Evolutionary conservation across 2,888 invertebrate species (phyloP).

Genomic region (Plemyria rubiginata): DNA sequence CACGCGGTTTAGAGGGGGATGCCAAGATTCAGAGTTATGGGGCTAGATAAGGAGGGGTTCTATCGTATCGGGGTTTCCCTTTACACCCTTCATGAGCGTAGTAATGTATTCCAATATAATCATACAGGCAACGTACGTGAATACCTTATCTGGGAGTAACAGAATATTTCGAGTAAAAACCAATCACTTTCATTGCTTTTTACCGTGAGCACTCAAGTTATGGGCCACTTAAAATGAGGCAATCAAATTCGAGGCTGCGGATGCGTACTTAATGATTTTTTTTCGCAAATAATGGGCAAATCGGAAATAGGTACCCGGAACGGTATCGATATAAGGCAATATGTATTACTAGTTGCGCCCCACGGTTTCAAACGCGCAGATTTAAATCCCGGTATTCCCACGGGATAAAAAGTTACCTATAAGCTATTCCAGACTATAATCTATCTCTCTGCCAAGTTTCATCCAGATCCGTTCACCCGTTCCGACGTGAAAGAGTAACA

Average conservation of each 20-base stretch:
- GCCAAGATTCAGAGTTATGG: conserved; percentile 23
- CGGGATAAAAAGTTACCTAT: too few species aligned
- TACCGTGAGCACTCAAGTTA: conserved; percentile 15
- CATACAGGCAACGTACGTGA: conserved; percentile 20
- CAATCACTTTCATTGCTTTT: conserved; percentile 26
- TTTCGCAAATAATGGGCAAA: background rate
- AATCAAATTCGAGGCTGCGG: conserved; percentile 6
- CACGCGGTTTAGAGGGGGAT: conserved; percentile 20
- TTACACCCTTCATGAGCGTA: conserved; percentile 23
- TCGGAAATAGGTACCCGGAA: too few species aligned
- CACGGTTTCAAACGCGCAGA: too few species aligned
- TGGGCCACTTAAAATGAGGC: conserved; percentile 16
- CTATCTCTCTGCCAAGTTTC: too few species aligned
- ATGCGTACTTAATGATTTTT: conserved; percentile 4
- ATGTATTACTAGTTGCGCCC: too few species aligned
- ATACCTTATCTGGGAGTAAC: conserved; percentile 18
- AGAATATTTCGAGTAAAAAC: conserved; percentile 20
- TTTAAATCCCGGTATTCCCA: too few species aligned
- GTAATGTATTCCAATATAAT: conserved; percentile 31
- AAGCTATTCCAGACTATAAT: too few species aligned
- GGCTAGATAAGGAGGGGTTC: conserved; percentile 24
- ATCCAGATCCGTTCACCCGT: too few species aligned
- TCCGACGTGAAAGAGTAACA: too few species aligned
- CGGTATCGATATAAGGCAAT: too few species aligned
- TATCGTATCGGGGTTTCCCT: conserved; percentile 23